A percentile compares a stretch with the other conserved stretches of the same genome.
These are phyloP conservation scores for Meriones psammophilus DNA, from an alignment of 2,797 vertebrate species.

Conservation along the genomic window DNA sequence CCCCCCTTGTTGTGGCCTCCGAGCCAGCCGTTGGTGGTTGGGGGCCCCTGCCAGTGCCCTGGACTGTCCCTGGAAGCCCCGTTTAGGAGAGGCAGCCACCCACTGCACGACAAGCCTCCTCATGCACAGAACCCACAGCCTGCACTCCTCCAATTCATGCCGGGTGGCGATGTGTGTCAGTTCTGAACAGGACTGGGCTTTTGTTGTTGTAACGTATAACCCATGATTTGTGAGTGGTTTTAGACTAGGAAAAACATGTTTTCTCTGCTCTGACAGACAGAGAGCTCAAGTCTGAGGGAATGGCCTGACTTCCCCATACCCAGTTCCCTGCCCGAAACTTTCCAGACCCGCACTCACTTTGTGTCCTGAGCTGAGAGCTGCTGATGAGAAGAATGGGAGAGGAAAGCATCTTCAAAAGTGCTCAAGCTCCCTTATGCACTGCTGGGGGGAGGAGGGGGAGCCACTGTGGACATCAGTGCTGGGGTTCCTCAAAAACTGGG, in stretches of 20 bases:
- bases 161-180: accelerated
- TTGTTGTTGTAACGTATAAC: conserved; percentile 25
- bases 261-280: conserved; percentile 5
- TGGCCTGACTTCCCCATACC: accelerated
- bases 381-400: not conserved
- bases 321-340: not conserved
- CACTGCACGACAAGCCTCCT: not conserved
- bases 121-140: not conserved
- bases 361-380: not conserved
- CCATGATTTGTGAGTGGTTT: conserved; percentile 61
- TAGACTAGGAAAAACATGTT: conserved; percentile 26
- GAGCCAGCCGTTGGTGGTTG: not conserved
- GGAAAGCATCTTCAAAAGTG: not conserved
- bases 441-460: not conserved
- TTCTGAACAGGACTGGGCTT: not conserved
- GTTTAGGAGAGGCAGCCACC: not conserved
- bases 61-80: not conserved
- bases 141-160: accelerated
- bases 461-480: not conserved
- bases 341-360: not conserved
- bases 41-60: not conserved
- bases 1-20: not conserved
- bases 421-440: no score
- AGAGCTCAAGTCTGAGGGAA: not conserved
- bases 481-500: not conserved